Evolutionary conservation across 2,797 vertebrate species (phyloP).

Genomic region (Geotria australis): DNA sequence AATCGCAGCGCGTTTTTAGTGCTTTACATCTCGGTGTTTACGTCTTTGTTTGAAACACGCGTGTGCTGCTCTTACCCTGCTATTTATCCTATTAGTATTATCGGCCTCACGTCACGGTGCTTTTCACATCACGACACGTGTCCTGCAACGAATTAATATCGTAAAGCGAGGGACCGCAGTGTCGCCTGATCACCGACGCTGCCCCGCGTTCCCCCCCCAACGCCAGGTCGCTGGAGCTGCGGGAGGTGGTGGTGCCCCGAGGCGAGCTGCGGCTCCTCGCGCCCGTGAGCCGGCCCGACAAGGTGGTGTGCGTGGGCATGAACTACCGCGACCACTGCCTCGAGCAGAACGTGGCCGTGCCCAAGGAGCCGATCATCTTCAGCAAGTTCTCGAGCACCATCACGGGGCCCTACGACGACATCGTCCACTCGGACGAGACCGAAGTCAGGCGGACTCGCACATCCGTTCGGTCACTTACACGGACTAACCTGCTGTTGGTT

Average conservation of each 20-base stretch:
- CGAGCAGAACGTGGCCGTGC: constrained; percentile 40
- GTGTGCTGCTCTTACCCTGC: too few species aligned
- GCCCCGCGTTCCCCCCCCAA: constrained; percentile 1
- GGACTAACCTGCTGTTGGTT: too few species aligned
- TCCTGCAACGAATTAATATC: too few species aligned
- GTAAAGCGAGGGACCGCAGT: too few species aligned
- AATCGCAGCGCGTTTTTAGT: too few species aligned
- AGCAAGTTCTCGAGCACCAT: constrained; percentile 70
- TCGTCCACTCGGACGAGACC: constrained; percentile 30
- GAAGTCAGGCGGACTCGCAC: constrained; percentile 5
- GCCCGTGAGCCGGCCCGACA: constrained; percentile 35
- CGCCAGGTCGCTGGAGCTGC: constrained; percentile 23
- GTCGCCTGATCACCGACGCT: not conserved
- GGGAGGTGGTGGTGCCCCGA: constrained; percentile 15
- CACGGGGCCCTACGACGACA: constrained; percentile 37
- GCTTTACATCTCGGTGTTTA: too few species aligned
- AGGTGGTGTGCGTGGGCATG: constrained; percentile 68
- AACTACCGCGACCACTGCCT: constrained; percentile 67
- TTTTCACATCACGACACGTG: too few species aligned
- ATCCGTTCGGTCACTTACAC: too few species aligned
- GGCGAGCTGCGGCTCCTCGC: constrained; percentile 20
- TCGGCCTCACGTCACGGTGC: too few species aligned
- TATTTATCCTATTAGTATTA: too few species aligned
- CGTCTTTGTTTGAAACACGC: too few species aligned
- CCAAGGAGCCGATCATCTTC: constrained; percentile 61